These are phyloP conservation scores for human DNA, from an alignment of 2,113 vertebrate species.

Conservation along the genomic window DNA sequence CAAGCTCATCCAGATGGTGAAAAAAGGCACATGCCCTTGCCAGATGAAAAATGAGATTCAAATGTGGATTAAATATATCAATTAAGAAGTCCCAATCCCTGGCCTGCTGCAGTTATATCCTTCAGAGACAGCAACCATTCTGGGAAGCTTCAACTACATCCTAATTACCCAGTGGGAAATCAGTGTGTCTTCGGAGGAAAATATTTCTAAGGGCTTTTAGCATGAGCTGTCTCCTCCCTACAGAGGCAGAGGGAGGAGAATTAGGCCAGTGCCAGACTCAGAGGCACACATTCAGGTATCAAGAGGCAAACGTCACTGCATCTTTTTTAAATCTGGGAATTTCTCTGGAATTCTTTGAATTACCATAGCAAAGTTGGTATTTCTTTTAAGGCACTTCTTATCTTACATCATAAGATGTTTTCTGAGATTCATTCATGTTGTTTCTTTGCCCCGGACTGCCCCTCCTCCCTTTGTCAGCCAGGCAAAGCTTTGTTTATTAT, in stretches of 20 bases:
- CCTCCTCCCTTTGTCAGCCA: neutral
- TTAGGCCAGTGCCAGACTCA: neutral
- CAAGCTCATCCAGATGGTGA: neutral
- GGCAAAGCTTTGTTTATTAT: neutral
- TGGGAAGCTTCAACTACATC: constrained; percentile 2
- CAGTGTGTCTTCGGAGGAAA: constrained; percentile 20
- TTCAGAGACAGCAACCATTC: constrained; percentile 19
- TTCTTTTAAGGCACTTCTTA: neutral
- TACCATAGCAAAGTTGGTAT: neutral
- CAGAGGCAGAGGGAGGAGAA: constrained; percentile 26
- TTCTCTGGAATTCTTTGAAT: constrained; percentile 60
- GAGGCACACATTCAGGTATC: neutral
- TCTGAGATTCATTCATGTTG: neutral
- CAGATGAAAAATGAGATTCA: constrained; percentile 49
- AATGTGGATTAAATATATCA: constrained; percentile 31
- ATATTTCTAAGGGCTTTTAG: constrained; percentile 62
- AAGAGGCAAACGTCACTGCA: neutral
- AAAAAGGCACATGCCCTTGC: neutral
- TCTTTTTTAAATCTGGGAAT: constrained; percentile 6
- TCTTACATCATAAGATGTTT: constrained; percentile 46
- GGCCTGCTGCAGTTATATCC: neutral
- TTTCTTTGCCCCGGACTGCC: neutral
- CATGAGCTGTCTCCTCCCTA: constrained; percentile 42
- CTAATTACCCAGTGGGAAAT: constrained; percentile 70
- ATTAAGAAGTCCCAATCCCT: constrained; percentile 50